Evolutionary conservation across 2,888 invertebrate genomes (phyloP), one percentile per base, ranked within the genome.

Genomic region (Globia sparganii): DNA sequence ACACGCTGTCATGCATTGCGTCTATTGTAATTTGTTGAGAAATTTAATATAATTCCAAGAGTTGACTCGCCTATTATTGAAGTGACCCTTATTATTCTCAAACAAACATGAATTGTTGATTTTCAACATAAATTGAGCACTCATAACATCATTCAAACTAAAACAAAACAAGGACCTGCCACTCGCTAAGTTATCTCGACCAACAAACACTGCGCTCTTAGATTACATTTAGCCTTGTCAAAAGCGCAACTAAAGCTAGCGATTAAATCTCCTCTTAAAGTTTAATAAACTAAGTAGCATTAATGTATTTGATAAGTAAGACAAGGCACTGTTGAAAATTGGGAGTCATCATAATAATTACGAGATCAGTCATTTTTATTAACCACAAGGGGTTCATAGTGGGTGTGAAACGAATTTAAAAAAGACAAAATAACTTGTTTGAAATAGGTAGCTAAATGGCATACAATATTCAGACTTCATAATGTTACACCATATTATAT

Each of bases 401-500:
- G 6, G 28, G n/a, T 34, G 2, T 9, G 21, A 64, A 34, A 53
- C 1, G 6, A 78, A 18, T 28, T 15, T 8, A 18, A 53, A 75
- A 61, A 40, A 64, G 2, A 11, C 1, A 40, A 21, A n/a, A 34
- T 21, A 28, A 25, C 13, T 25, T 21, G 79, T 78, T 78, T 58
- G 15, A 31, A 58, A n/a, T 79, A n/a, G 13, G 31, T 68, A 59
- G 59, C 11, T 79, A 49, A 69, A 25, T 34, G 11, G 9, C 28
- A 28, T 72, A 53, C 34, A 53, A 34, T 61, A 34, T 34, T 59
- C 18, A 15, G n/a, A 79, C 40, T 31, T 59, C 34, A 28, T 46
- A 46, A 46, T 80, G 46, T 71, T 59, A 40, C n/a, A 59, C 18
- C 37, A 59, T 69, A 46, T 69, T 78, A 43, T 58, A 56, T 64